Evolutionary conservation across 2,797 vertebrate species (phyloP), one percentile per base, ranked within the genome.

Genomic region (Cheirogaleus major): DNA sequence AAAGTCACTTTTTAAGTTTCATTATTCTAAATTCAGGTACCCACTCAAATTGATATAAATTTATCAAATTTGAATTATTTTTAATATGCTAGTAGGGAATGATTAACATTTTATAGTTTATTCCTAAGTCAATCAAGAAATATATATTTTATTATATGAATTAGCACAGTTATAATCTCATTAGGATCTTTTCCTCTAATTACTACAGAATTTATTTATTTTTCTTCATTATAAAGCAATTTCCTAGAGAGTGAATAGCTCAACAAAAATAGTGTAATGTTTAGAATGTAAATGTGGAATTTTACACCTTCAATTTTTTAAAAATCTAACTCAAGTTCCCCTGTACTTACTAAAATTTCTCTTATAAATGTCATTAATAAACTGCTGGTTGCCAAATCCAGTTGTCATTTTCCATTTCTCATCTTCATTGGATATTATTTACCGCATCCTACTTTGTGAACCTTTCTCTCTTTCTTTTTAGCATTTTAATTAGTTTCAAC

Each of bases 71-170:
- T 79, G 35, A 78, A 32, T 65, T 79, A 43, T 30, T 82, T 94
- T 93, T 83, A 65, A 95, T 55, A 89, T 93, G 69, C 50, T 75
- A 59, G 15, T 83, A 32, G 23, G 13, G 38, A 93, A 55, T 57
- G 7, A 72, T 93, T 85, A 96, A 69, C 35, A 95, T 73, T 91
- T 96, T 96, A 20, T 70, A 79, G 35, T 86, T 91, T 82, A 89
- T 55, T 93, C 41, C 63, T 86, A 73, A 80, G 3, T 9, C 75
- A 59, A 80, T 92, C 27, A 89, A 95, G 30, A 52, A 79, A 67
- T 72, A 67, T 32, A 15, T 79, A 67, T 79, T 94, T 82, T 93
- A 81, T 76, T 86, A 92, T 65, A 25, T 92, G n/a, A 83, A 87
- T 63, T 75, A 70, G 13, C 73, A 17, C 50, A 81, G 32, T 80